Conservation (phyloP, 2,888 invertebrate species). For the Mechanitis messenoides region DNA sequence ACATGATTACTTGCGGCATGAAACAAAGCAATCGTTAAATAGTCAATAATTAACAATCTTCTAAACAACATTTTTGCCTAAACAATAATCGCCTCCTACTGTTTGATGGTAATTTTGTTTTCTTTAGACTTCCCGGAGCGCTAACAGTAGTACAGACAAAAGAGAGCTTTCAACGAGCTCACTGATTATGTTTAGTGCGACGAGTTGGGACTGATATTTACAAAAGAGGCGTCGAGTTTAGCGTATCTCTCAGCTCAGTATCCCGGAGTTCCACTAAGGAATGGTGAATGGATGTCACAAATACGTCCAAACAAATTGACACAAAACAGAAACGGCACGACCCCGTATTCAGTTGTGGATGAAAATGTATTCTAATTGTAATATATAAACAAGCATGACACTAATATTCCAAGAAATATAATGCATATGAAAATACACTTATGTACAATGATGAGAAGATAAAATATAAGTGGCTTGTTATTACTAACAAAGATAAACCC, state of each 20-base stretch:
- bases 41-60: slow-evolving; percentile 43
- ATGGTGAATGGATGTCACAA: slow-evolving; percentile 65
- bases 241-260: slow-evolving; percentile 35
- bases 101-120: slow-evolving; percentile 45
- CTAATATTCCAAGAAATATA: slow-evolving; percentile 42
- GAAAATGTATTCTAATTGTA: slow-evolving; percentile 17
- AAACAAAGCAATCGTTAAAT: slow-evolving; percentile 33
- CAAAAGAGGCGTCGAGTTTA: slow-evolving; percentile 38
- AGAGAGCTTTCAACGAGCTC: slow-evolving; percentile 41
- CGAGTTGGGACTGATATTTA: slow-evolving; percentile 18
- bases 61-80: slow-evolving; percentile 37
- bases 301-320: slow-evolving; percentile 56
- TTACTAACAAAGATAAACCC: slow-evolving; percentile 17
- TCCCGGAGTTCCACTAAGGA: slow-evolving; percentile 39
- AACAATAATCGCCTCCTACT: slow-evolving; percentile 47
- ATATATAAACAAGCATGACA: slow-evolving; percentile 43
- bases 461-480: slow-evolving; percentile 14
- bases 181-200: slow-evolving; percentile 36
- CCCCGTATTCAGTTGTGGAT: slow-evolving; percentile 24
- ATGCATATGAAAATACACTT: slow-evolving; percentile 24
- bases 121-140: slow-evolving; percentile 39
- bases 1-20: slow-evolving; percentile 28
- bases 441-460: slow-evolving; percentile 20
- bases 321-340: slow-evolving; percentile 38
- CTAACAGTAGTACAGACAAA: slow-evolving; percentile 42